Evolutionary conservation across 2,113 vertebrate species (phyloP).

Genomic region (Otis tarda): DNA sequence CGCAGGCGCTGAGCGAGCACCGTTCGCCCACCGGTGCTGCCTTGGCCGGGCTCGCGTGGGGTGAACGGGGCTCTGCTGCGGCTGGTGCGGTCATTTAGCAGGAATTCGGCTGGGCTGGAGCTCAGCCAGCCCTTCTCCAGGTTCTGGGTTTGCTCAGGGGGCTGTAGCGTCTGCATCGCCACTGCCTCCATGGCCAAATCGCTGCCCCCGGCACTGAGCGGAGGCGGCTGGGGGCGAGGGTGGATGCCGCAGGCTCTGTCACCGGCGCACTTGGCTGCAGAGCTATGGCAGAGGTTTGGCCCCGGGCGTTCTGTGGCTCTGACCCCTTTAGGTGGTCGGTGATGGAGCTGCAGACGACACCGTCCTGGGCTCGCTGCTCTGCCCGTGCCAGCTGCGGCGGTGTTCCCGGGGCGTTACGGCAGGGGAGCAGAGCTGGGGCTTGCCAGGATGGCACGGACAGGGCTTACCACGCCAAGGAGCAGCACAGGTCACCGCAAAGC

Average conservation of each 20-base stretch:
- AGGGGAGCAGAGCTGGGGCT: background rate
- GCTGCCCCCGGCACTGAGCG: fast-evolving
- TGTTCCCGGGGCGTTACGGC: background rate
- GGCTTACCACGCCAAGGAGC: background rate
- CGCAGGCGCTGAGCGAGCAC: background rate
- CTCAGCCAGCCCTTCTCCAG: background rate
- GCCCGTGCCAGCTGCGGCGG: background rate
- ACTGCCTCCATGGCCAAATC: background rate
- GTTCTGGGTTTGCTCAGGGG: background rate
- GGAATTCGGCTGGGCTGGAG: background rate
- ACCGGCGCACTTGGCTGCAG: background rate
- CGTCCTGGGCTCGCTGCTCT: background rate
- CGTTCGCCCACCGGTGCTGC: background rate
- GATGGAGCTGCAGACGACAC: background rate
- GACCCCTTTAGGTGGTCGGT: background rate
- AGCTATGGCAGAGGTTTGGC: background rate
- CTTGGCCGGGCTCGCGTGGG: background rate
- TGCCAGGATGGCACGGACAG: background rate
- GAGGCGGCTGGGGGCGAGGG: background rate
- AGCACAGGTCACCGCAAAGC: background rate
- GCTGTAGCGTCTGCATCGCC: fast-evolving
- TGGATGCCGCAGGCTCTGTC: background rate
- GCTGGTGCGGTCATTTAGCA: background rate
- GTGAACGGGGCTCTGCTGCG: background rate
- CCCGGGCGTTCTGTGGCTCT: background rate